Base-by-base conservation (phyloP, 1,140 invertebrate genomes). In the Drosophila subpulchrella region DNA sequence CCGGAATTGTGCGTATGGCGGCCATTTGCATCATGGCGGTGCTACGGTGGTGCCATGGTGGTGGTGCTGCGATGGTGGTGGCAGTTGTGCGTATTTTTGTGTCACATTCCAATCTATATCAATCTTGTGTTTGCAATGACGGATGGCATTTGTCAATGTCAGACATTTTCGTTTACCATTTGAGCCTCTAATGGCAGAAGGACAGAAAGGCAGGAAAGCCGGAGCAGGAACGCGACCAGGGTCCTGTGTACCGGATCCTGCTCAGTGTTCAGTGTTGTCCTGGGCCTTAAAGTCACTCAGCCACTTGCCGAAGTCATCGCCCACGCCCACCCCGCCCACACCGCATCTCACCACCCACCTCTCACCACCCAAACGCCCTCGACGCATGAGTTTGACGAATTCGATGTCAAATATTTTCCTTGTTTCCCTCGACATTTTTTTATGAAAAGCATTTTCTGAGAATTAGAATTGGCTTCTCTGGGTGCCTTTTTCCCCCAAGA, bases 31-130 rank as follows among this genome's bases (percentile, higher is more conserved):
- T 76, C 73, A 59, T 59, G 63, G 41, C 54, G 72, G 44, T 44
- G 57, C 36, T 75, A 27, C 17, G 60, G 60, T 32, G 30, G 24
- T 47, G 67, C 27, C 41, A 38, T 56, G 66, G 36, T 46, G 77
- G 53, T 55, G 67, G 41, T 47, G 75, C 39, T 60, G 47, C 63
- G 63, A 70, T 67, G 78, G 77, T 84, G 73, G 77, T 91, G 86
- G 86, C 67, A 80, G 83, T 75, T 91, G 74, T 91, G 88, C 81
- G 84, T 92, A 86, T 91, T 89, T 91, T 91, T 92, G 84, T 92
- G 91, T 92, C 91, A 92, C 91, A 92, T 91, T 92, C 91, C 91
- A 92, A 92, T 92, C 91, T 92, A 92, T 92, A 92, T 92, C 91
- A 92, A 92, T 92, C 91, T 92, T 92, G 76, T 92, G 91, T 92